A percentile compares a stretch with the other conserved stretches of the same genome.
Conservation (phyloP, 2,797 vertebrate species). For the Hipposideros larvatus region DNA sequence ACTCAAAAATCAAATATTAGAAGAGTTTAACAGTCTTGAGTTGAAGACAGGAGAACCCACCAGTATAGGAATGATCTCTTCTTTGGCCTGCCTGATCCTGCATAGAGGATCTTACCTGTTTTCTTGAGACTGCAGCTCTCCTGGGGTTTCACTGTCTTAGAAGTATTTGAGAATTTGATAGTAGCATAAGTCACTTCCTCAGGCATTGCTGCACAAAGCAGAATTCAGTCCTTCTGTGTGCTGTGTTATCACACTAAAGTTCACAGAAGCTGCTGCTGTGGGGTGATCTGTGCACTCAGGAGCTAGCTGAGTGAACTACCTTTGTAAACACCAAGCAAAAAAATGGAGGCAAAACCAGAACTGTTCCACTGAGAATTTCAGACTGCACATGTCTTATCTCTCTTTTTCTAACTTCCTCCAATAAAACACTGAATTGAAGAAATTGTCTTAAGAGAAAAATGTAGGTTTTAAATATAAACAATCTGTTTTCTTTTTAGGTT, state of each 20-base stretch:
- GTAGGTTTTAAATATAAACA: not conserved
- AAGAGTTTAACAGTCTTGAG: not conserved
- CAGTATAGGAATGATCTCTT: not conserved
- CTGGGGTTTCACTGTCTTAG: not conserved
- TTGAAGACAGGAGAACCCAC: not conserved
- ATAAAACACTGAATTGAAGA: not conserved
- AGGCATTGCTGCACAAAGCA: not conserved
- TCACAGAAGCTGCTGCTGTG: not conserved
- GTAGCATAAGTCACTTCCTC: conserved; percentile 52
- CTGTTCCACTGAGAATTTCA: not conserved
- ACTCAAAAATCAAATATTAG: not conserved
- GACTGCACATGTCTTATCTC: not conserved
- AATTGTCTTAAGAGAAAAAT: not conserved
- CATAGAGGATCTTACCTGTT: not conserved
- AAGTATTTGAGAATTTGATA: conserved; percentile 11
- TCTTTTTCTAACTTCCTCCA: conserved; percentile 36
- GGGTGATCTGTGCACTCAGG: fast-evolving
- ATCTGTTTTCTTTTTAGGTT: not conserved
- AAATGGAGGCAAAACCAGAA: conserved; percentile 57
- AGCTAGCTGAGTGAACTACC: not conserved
- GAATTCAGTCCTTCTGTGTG: not conserved
- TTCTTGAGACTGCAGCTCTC: not conserved
- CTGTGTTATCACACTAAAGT: not conserved
- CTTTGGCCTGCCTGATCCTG: not conserved
- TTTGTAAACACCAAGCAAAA: not conserved